phyloP scores from a whole-genome alignment of 2,797 vertebrate genomes.

The Diplodus sargus region DNA sequence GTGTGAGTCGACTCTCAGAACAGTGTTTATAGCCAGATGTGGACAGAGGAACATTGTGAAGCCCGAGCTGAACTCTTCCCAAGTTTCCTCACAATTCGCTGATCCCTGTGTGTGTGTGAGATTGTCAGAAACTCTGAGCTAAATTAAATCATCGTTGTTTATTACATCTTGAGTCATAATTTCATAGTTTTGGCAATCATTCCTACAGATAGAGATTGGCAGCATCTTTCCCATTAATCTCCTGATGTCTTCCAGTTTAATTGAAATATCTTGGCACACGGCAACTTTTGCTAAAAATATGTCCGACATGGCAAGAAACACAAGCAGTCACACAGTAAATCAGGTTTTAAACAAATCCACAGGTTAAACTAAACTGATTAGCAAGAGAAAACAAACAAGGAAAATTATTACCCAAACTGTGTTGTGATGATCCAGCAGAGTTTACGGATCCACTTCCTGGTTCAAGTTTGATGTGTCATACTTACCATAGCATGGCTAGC shows the following conservation, averaged over 20 bases:
- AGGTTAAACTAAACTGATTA: neutral
- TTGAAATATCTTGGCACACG: conserved; percentile 3
- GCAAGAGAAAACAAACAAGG: neutral
- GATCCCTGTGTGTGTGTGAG: conserved; percentile 25
- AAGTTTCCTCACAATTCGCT: conserved; percentile 56
- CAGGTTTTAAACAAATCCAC: neutral
- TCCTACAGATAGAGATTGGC: neutral
- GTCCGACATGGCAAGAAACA: neutral
- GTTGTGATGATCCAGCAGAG: neutral
- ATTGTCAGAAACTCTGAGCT: conserved; percentile 16
- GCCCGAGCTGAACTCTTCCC: conserved; percentile 51
- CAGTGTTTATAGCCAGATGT: conserved; percentile 76
- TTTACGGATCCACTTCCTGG: neutral
- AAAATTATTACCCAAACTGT: neutral
- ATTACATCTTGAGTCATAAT: conserved; percentile 4
- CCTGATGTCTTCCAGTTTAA: neutral
- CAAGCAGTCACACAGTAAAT: neutral
- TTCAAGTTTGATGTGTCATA: neutral
- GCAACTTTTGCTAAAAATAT: conserved; percentile 1
- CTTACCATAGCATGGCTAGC: neutral
- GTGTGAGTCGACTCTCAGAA: conserved; percentile 62
- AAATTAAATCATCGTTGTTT: conserved; percentile 23
- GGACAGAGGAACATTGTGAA: conserved; percentile 78
- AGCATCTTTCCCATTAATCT: neutral
- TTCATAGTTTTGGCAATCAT: neutral